Base-by-base conservation (phyloP, 2,113 vertebrate species). In the Mesocricetus auratus region DNA sequence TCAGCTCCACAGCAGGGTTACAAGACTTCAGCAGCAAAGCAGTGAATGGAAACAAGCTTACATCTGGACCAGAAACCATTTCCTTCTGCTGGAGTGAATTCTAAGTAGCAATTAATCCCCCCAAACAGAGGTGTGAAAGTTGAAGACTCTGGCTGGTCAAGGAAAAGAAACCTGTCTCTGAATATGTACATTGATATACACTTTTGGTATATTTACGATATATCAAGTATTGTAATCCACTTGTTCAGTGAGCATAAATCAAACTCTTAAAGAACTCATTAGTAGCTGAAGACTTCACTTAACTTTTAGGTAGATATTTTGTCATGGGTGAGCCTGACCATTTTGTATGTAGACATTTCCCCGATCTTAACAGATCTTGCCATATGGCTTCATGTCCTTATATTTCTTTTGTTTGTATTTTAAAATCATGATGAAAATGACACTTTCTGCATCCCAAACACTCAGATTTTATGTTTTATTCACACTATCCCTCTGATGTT, bases 401-500 rank as follows among this genome's bases (percentile, higher is more conserved):
- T 31, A 50, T 81, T 94, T 92, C 31, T 21, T 83, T 68, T 36
- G 21, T 92, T 86, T 79, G 26, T 45, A 68, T 85, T 96, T 94
- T 90, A 94, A 64, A 78, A 89, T 68, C 45, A 42, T 58, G 60
- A 86, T 81, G 26, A 53, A 82, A 95, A 60, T 24, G 2, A 16
- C 77, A 47, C 58, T 31, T 0, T 45, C 81, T 36, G 56, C 24
- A 10, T 95, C 39, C 29, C 60, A 56, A 60, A 4, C 1, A 71
- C 24, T 26, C 26, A 42, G 45, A 68, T 16, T 47, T 17, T 64
- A 47, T 56, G 53, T 58, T 7, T 95, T 82, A 58, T 47, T 87
- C 45, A 71, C 4, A 2, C 10, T 64, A 1, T 42, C 4, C 13
- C 13, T 13, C 89, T 75, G n/a, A 53, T 33, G 39, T 58, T 94